Conservation (phyloP, 2,113 vertebrate species). For the Oostethus manadensis region DNA sequence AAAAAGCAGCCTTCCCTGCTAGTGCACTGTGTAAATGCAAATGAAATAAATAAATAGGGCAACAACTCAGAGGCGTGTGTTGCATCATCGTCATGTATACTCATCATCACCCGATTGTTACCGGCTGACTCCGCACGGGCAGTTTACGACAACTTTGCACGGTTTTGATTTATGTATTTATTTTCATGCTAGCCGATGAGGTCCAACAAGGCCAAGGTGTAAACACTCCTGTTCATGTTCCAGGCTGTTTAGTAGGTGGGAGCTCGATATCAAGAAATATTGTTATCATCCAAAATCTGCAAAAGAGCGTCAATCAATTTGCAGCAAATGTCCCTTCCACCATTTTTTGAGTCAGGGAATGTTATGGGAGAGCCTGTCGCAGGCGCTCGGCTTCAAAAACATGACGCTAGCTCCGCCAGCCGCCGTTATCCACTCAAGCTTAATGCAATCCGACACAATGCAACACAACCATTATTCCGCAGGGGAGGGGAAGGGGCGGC, state of each 20-base stretch:
- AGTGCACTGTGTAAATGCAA: no score
- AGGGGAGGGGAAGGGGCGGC: background rate
- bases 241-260: background rate
- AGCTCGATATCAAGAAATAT: background rate
- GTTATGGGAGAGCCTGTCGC: conserved; percentile 62
- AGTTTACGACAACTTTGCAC: conserved; percentile 35
- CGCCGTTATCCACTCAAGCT: conserved; percentile 60
- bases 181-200: conserved; percentile 6
- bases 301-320: no score
- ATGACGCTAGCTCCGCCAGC: conserved; percentile 65
- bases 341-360: background rate
- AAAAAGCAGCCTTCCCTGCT: no score
- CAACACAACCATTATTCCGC: conserved; percentile 49
- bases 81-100: conserved; percentile 63
- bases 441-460: conserved; percentile 65
- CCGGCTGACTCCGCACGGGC: conserved; percentile 48
- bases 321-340: no score
- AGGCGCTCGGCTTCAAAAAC: conserved; percentile 57
- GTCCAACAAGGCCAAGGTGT: background rate
- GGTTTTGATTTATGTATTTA: conserved; percentile 16
- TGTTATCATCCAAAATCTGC: background rate
- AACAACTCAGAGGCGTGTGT: conserved; percentile 61
- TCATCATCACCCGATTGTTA: conserved; percentile 66
- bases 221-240: background rate
- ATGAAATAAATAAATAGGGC: no score